Evolutionary conservation across 2,888 invertebrate species (phyloP).

Genomic region (Tenthredo amoena): DNA sequence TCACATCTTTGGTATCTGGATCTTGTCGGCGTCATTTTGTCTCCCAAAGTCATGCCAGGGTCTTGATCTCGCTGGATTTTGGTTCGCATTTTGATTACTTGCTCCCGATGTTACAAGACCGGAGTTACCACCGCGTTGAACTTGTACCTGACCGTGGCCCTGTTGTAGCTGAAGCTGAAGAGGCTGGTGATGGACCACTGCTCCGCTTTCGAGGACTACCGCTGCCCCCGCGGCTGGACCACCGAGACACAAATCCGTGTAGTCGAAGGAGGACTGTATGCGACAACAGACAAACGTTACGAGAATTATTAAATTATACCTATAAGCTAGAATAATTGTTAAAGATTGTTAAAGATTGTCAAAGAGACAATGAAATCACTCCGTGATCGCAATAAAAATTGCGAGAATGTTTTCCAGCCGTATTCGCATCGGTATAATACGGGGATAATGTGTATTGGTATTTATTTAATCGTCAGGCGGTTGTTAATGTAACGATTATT

Average conservation of each 20-base stretch:
- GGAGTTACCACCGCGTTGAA: slow-evolving; percentile 77
- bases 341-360: neutral
- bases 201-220: slow-evolving; percentile 78
- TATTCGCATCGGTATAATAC: neutral
- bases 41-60: slow-evolving; percentile 97
- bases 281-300: neutral
- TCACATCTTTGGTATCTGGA: slow-evolving; percentile 99
- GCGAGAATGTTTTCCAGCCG: neutral
- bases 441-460: neutral
- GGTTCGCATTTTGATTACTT: slow-evolving; percentile 72
- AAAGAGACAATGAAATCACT: neutral
- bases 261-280: slow-evolving; percentile 91
- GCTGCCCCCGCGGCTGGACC: slow-evolving; percentile 78
- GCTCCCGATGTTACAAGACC: slow-evolving; percentile 70
- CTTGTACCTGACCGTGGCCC: slow-evolving; percentile 81
- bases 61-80: slow-evolving; percentile 84
- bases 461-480: neutral
- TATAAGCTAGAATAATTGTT: neutral
- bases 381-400: neutral
- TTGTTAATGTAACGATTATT: slow-evolving; percentile 19
- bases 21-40: slow-evolving; percentile 96
- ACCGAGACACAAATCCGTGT: slow-evolving; percentile 91
- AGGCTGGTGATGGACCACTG: slow-evolving; percentile 80
- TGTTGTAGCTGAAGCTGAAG: slow-evolving; percentile 78
- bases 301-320: neutral